Base-by-base conservation (phyloP, 2,113 vertebrate genomes). In the Spermophilus dauricus region DNA sequence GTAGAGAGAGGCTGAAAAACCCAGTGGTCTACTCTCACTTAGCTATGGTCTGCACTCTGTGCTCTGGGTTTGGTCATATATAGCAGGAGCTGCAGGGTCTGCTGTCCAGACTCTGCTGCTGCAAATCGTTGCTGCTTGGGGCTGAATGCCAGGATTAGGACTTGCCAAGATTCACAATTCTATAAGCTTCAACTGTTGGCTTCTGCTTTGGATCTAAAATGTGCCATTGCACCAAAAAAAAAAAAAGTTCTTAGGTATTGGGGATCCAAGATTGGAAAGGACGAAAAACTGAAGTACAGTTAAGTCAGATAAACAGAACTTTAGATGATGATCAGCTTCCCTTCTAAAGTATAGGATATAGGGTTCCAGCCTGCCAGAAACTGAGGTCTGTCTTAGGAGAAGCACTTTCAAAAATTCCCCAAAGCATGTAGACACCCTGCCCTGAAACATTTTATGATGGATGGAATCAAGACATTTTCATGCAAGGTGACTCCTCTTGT, bases 181-280 rank as follows among this genome's bases (percentile, higher is more conserved):
- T 63, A 91, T 28, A 75, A 32, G 61, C 78, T 58, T 45, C 28
- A 3, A 37, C 81, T 37, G 13, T 22, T 32, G 16, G 2, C 34
- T 20, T 67, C 87, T 69, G 30, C 80, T 91, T 70, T 69, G 12
- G 30, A 48, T 67, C 73, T 89, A 20, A 75, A 95, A 94, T 70
- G 7, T 0, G 1, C n/a, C 37, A 22, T 92, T 65, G 13, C 30
- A 12, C 28, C 5, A 37, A 37, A 34, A 85, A 53, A 69, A 37
- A 51, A 22, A 56, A 56, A 30, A 20, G 5, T 28, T 6, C 56
- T 42, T 75, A 8, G 58, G 61, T 63, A 56, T 9, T 65, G 24
- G 30, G 39, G 22, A 10, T 75, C 16, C 12, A 39, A 22, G 37
- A 45, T 24, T 86, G 69, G 26, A 51, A 22, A 77, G 34, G 69